A percentile compares a stretch with the other conserved stretches of the same genome.
Evolutionary conservation across 1,140 invertebrate genomes (phyloP).

Genomic region (Oreohelix idahoensis): DNA sequence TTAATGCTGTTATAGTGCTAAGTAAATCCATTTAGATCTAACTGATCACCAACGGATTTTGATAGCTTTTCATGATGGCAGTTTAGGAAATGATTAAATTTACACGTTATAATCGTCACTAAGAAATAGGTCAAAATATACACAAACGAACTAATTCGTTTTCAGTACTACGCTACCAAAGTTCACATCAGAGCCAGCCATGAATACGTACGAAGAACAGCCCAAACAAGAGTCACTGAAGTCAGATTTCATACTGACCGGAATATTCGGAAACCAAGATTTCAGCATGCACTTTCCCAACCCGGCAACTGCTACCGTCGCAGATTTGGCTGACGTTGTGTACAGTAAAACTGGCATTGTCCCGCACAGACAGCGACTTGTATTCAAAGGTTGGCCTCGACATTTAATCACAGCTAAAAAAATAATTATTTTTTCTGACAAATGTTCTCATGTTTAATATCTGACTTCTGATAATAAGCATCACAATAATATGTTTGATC

Average conservation of each 20-base stretch:
- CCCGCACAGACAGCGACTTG: constrained; percentile 2
- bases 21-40: no score
- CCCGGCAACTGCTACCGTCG: neutral
- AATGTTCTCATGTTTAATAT: no score
- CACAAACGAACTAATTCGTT: neutral
- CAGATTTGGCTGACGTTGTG: constrained; percentile 8
- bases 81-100: no score
- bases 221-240: neutral
- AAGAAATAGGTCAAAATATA: neutral
- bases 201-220: neutral
- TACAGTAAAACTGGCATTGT: constrained; percentile 2
- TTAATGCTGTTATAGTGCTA: no score
- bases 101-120: neutral
- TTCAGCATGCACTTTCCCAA: neutral
- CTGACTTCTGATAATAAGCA: no score
- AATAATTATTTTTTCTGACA: no score
- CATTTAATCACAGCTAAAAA: no score
- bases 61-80: no score
- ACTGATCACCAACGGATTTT: no score
- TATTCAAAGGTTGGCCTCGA: constrained; percentile 12
- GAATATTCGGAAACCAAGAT: neutral
- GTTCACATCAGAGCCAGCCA: neutral
- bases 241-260: neutral
- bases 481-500: no score
- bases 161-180: neutral